Conservation (phyloP, 1,140 invertebrate species). For the Drosophila malerkotliana region DNA sequence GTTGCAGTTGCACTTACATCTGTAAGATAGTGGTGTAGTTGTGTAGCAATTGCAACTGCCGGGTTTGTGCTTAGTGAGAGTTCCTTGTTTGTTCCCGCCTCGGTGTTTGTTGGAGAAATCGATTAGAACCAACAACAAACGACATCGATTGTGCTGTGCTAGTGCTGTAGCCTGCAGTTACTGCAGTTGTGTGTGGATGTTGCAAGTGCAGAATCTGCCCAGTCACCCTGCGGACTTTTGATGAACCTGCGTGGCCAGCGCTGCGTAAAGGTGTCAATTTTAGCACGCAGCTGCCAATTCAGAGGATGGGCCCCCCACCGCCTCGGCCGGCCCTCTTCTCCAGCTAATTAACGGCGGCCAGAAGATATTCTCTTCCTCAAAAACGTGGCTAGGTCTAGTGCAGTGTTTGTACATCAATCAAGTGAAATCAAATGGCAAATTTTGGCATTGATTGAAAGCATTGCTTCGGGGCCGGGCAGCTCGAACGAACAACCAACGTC, state of each 20-base stretch:
- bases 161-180: not conserved
- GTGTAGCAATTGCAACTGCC: conserved; percentile 20
- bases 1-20: conserved; percentile 46
- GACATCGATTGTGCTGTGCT: conserved; percentile 40
- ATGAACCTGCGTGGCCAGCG: conserved; percentile 66
- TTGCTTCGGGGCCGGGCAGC: conserved; percentile 39
- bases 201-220: conserved; percentile 60
- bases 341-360: conserved; percentile 61
- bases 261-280: conserved; percentile 81
- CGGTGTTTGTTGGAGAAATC: conserved; percentile 79
- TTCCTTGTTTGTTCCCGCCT: conserved; percentile 66
- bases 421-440: conserved; percentile 72
- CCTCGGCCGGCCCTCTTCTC: conserved; percentile 13
- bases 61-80: conserved; percentile 62
- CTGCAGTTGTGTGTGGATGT: not conserved
- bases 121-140: conserved; percentile 79
- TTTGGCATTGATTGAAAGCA: conserved; percentile 72
- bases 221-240: conserved; percentile 68
- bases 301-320: conserved; percentile 35
- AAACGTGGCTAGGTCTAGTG: conserved; percentile 1
- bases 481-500: conserved; percentile 41
- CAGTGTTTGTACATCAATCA: conserved; percentile 78
- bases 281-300: conserved; percentile 76
- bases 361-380: conserved; percentile 44
- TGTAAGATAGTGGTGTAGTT: conserved; percentile 10